Evolutionary conservation across 2,113 vertebrate species (phyloP).

Genomic region (Eulemur rufifrons): DNA sequence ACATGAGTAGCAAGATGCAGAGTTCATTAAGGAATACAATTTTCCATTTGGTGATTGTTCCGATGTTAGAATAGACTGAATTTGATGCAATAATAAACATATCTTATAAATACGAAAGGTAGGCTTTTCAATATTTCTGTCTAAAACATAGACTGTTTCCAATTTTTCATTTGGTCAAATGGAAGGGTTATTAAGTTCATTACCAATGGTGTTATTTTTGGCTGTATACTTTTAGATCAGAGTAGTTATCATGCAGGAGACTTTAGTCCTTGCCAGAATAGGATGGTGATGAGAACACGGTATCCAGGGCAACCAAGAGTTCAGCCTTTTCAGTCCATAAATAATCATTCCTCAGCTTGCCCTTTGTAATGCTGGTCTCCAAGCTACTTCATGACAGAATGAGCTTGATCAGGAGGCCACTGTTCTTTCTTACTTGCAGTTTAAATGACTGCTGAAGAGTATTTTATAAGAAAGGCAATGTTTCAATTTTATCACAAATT

Average conservation of each 20-base stretch:
- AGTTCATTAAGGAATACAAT: slow-evolving; percentile 63
- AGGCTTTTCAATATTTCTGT: slow-evolving; percentile 56
- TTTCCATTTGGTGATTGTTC: slow-evolving; percentile 58
- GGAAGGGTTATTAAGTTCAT: slow-evolving; percentile 63
- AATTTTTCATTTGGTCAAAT: slow-evolving; percentile 57
- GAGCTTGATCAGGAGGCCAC: slow-evolving; percentile 1
- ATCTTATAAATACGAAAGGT: slow-evolving; percentile 55
- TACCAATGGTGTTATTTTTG: slow-evolving; percentile 59
- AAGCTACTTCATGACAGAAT: slow-evolving; percentile 40
- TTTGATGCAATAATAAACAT: slow-evolving; percentile 62
- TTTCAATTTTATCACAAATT: not conserved
- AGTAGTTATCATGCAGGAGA: slow-evolving; percentile 46
- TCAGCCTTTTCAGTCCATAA: slow-evolving; percentile 64
- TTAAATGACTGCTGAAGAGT: slow-evolving; percentile 38
- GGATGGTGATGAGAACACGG: slow-evolving; percentile 45
- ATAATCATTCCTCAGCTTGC: slow-evolving; percentile 55
- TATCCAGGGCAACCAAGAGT: slow-evolving; percentile 70
- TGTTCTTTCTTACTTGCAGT: not conserved
- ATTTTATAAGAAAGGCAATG: slow-evolving; percentile 39
- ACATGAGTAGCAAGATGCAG: not conserved
- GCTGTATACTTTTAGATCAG: not conserved
- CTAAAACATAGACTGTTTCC: slow-evolving; percentile 49
- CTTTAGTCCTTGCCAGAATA: slow-evolving; percentile 38
- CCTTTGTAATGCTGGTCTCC: slow-evolving; percentile 1
- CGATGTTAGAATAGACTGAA: slow-evolving; percentile 43